These are phyloP conservation scores for Elymnias hypermnestra DNA, from an alignment of 1,140 invertebrate genomes.

Conservation along the genomic window DNA sequence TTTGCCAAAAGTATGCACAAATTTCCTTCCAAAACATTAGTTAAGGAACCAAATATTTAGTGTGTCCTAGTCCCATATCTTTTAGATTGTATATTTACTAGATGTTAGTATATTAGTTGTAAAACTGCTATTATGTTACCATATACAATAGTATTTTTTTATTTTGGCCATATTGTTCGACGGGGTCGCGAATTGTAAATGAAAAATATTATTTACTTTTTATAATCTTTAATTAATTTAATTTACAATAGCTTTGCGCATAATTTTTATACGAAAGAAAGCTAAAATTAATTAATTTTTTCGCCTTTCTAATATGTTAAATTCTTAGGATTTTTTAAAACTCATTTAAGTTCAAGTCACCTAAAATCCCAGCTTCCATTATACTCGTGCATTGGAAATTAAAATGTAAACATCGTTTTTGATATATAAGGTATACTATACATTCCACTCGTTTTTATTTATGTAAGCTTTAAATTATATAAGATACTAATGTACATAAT, in stretches of 20 bases:
- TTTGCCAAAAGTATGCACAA: conserved; percentile 23
- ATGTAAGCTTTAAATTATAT: conserved; percentile 8
- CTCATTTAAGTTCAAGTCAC: neutral
- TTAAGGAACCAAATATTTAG: conserved; percentile 32
- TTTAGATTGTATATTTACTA: conserved; percentile 37
- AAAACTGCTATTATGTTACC: conserved; percentile 13
- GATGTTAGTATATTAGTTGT: conserved; percentile 22
- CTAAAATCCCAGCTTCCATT: neutral
- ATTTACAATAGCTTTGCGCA: conserved; percentile 14
- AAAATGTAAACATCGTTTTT: conserved; percentile 7
- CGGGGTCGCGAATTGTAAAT: conserved; percentile 13
- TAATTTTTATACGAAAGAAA: neutral
- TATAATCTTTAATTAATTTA: conserved; percentile 7
- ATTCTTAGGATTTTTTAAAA: neutral
- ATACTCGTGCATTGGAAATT: conserved; percentile 10
- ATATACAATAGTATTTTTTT: conserved; percentile 8
- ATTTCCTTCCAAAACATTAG: conserved; percentile 20
- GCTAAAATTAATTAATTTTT: too few species aligned
- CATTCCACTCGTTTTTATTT: conserved; percentile 17
- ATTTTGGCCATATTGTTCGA: conserved; percentile 8
- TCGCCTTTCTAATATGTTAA: too few species aligned
- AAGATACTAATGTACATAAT: conserved; percentile 5
- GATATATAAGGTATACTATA: conserved; percentile 8
- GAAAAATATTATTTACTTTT: too few species aligned
- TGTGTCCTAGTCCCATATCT: conserved; percentile 38